Evolutionary conservation across 2,797 vertebrate species (phyloP).

Genomic region (Silurus lanzhouensis): DNA sequence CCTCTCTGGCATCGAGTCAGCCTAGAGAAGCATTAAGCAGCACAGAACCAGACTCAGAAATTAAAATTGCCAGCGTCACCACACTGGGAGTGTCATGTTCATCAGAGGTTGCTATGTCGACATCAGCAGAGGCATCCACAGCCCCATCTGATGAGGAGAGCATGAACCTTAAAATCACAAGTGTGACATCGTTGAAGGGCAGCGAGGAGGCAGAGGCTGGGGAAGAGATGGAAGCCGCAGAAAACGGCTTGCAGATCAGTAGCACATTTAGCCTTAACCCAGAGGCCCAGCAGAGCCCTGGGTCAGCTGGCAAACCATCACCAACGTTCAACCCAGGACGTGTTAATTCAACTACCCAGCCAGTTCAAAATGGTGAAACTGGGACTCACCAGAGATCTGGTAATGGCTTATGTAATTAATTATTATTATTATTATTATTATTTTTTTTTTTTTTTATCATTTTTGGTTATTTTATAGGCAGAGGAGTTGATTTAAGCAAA

Average conservation of each 20-base stretch:
- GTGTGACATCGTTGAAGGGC: slow-evolving; percentile 93
- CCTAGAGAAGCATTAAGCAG: slow-evolving; percentile 76
- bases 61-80: slow-evolving; percentile 95
- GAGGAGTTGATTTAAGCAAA: neutral
- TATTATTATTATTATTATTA: neutral
- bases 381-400: slow-evolving; percentile 89
- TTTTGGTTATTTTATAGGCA: neutral
- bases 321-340: slow-evolving; percentile 95
- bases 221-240: slow-evolving; percentile 79
- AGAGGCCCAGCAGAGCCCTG: slow-evolving; percentile 64
- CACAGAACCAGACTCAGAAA: slow-evolving; percentile 95
- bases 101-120: slow-evolving; percentile 42
- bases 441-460: neutral
- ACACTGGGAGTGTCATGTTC: slow-evolving; percentile 81
- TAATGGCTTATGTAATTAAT: slow-evolving; percentile 57
- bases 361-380: slow-evolving; percentile 93
- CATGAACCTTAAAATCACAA: slow-evolving; percentile 96
- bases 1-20: slow-evolving; percentile 54
- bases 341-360: slow-evolving; percentile 82
- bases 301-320: slow-evolving; percentile 62
- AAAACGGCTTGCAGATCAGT: slow-evolving; percentile 91
- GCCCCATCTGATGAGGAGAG: slow-evolving; percentile 62
- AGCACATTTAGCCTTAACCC: slow-evolving; percentile 83
- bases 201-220: slow-evolving; percentile 70
- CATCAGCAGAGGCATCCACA: slow-evolving; percentile 21